phyloP scores from a whole-genome alignment of 2,888 invertebrate genomes.

The Tinea trinotella region DNA sequence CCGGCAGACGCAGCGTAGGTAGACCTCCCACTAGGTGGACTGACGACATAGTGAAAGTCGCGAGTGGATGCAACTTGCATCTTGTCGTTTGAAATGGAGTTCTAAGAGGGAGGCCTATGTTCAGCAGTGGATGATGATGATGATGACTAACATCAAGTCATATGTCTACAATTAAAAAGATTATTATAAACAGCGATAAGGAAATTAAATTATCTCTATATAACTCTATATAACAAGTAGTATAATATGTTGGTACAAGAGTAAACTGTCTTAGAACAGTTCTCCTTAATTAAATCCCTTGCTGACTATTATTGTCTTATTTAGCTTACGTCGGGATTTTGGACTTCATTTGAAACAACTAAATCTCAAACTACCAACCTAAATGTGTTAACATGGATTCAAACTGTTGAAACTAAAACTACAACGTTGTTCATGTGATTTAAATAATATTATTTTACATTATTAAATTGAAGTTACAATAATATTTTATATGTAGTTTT shows the following conservation, averaged over 20 bases:
- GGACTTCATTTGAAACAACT: neutral
- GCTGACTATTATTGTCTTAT: constrained; percentile 18
- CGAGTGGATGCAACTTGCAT: no score
- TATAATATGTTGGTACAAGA: neutral
- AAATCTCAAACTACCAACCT: neutral
- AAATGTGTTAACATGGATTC: neutral
- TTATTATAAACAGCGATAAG: neutral
- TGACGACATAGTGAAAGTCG: no score
- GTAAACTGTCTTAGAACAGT: constrained; percentile 13
- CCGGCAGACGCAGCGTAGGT: no score
- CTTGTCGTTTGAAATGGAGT: no score
- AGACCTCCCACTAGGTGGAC: no score
- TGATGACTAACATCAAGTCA: neutral
- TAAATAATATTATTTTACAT: no score
- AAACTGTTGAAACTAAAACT: no score
- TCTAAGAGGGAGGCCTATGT: no score
- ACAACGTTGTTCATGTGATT: no score
- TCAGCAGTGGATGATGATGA: no score
- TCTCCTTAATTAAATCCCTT: constrained; percentile 19
- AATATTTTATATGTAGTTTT: no score
- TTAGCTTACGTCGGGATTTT: constrained; percentile 13
- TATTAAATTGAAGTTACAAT: no score
- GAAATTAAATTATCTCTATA: neutral
- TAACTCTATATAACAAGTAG: neutral
- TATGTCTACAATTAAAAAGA: neutral